Evolutionary conservation across 2,888 invertebrate genomes (phyloP).

Genomic region (Perizoma flavofasciatum): DNA sequence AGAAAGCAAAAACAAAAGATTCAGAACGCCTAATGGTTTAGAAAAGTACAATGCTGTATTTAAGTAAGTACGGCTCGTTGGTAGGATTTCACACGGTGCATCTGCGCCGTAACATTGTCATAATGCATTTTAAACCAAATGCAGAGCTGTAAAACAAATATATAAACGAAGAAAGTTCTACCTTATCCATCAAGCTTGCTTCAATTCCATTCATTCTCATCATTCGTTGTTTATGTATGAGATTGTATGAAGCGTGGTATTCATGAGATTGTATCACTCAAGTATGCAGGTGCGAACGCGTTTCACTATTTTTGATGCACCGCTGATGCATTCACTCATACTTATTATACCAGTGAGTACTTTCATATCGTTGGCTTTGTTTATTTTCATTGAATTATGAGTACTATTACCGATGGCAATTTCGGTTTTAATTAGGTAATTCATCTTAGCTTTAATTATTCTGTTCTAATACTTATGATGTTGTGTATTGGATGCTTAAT

Average conservation of each 20-base stretch:
- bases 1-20: too few relatives aligned
- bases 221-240: slow-evolving; percentile 50
- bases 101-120: too few relatives aligned
- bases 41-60: too few relatives aligned
- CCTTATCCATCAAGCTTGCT: slow-evolving; percentile 6
- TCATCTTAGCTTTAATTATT: neutral
- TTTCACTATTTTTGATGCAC: slow-evolving; percentile 37
- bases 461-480: too few relatives aligned
- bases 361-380: slow-evolving; percentile 17
- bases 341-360: slow-evolving; percentile 9
- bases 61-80: too few relatives aligned
- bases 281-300: slow-evolving; percentile 50
- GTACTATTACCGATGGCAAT: neutral
- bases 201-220: slow-evolving; percentile 25
- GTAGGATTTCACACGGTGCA: too few relatives aligned
- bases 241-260: slow-evolving; percentile 24
- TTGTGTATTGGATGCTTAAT: too few relatives aligned
- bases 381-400: too few relatives aligned
- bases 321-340: slow-evolving; percentile 5
- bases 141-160: neutral
- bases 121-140: neutral
- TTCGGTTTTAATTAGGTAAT: slow-evolving; percentile 5
- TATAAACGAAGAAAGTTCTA: slow-evolving; percentile 13
- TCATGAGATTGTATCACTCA: slow-evolving; percentile 45
- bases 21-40: too few relatives aligned